phyloP scores from a whole-genome alignment of 2,888 invertebrate genomes.

The Cyclophora punctaria region DNA sequence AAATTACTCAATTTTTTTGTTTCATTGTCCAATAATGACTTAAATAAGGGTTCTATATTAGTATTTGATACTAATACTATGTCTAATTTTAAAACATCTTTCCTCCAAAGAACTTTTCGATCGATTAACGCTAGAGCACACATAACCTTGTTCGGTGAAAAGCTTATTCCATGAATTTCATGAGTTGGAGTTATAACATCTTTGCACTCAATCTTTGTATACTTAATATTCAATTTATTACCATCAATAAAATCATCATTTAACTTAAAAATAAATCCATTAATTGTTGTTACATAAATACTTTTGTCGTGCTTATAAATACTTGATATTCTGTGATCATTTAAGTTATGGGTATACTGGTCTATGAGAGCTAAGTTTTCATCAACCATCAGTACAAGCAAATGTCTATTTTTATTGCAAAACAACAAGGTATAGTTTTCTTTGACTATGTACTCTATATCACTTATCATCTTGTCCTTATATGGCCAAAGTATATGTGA shows the following conservation, averaged over 20 bases:
- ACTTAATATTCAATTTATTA: conserved; percentile 23
- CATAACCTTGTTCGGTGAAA: conserved; percentile 39
- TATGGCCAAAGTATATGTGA: conserved; percentile 37
- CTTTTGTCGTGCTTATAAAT: conserved; percentile 27
- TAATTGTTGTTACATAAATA: conserved; percentile 39
- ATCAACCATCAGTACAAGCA: conserved; percentile 41
- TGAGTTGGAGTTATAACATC: conserved; percentile 27
- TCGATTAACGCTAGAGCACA: conserved; percentile 36
- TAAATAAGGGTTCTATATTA: conserved; percentile 25
- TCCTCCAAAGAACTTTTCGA: conserved; percentile 38
- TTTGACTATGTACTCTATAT: conserved; percentile 26
- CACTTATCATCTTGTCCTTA: conserved; percentile 49
- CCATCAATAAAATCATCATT: conserved; percentile 18
- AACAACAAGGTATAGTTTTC: conserved; percentile 37
- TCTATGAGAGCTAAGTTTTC: conserved; percentile 30
- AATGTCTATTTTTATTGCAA: conserved; percentile 54
- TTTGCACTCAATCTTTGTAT: conserved; percentile 30
- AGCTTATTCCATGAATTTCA: conserved; percentile 37
- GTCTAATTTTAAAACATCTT: conserved; percentile 36
- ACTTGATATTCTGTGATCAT: conserved; percentile 48
- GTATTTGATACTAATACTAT: conserved; percentile 34
- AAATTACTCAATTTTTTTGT: conserved; percentile 35
- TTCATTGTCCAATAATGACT: conserved; percentile 39
- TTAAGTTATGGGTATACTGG: conserved; percentile 41
- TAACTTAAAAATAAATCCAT: conserved; percentile 43